Evolutionary conservation across 2,888 invertebrate species (phyloP).

Genomic region (Dryobotodes eremita): DNA sequence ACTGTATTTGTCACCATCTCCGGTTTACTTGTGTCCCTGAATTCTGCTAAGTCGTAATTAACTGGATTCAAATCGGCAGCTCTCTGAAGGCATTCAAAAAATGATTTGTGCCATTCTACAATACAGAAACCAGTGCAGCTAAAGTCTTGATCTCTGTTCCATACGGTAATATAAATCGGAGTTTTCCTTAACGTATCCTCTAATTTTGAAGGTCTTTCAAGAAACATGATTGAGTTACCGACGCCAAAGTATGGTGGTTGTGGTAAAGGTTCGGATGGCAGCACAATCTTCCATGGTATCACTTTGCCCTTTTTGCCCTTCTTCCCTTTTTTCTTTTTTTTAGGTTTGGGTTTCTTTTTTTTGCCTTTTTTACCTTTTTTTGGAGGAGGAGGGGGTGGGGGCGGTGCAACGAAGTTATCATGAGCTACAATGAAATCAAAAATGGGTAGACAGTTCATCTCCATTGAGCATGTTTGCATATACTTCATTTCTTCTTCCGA

Average conservation of each 20-base stretch:
- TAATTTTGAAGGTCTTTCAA: slow-evolving; percentile 84
- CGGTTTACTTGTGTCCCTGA: slow-evolving; percentile 79
- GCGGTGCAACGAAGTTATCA: slow-evolving; percentile 86
- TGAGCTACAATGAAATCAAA: slow-evolving; percentile 88
- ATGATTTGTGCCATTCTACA: slow-evolving; percentile 85
- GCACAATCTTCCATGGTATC: slow-evolving; percentile 74
- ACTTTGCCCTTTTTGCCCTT: slow-evolving; percentile 78
- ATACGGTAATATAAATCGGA: slow-evolving; percentile 85
- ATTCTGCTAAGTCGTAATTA: slow-evolving; percentile 85
- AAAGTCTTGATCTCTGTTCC: slow-evolving; percentile 87
- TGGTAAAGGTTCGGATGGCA: slow-evolving; percentile 87
- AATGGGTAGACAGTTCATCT: slow-evolving; percentile 85
- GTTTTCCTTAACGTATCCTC: slow-evolving; percentile 83
- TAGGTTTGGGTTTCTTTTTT: slow-evolving; percentile 63
- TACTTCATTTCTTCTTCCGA: slow-evolving; percentile 88
- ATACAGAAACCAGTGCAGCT: slow-evolving; percentile 84
- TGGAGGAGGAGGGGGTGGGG: slow-evolving; percentile 82
- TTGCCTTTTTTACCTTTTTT: slow-evolving; percentile 76
- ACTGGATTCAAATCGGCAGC: slow-evolving; percentile 83
- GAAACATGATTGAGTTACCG: slow-evolving; percentile 85
- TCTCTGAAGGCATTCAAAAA: slow-evolving; percentile 81
- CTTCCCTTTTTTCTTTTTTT: slow-evolving; percentile 77
- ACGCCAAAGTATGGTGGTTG: slow-evolving; percentile 88
- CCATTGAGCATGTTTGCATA: slow-evolving; percentile 86
- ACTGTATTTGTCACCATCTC: slow-evolving; percentile 86